phyloP scores from a whole-genome alignment of 2,797 vertebrate species.

The Poliocrania exsul region DNA sequence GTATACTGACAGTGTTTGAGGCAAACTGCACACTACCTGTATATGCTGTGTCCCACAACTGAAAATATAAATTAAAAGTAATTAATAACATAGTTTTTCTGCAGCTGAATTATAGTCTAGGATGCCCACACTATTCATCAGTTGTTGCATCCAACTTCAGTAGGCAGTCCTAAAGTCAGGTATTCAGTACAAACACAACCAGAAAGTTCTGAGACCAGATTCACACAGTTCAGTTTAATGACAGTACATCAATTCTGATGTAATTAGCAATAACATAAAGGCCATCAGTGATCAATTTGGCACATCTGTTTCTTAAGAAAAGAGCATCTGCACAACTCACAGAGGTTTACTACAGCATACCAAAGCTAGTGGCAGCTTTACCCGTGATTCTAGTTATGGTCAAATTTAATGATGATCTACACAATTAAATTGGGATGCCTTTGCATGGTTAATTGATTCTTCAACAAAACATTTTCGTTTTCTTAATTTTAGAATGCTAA shows the following conservation, averaged over 20 bases:
- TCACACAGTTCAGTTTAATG: background rate
- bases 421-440: background rate
- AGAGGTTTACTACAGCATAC: background rate
- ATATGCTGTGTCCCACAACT: background rate
- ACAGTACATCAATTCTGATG: background rate
- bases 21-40: background rate
- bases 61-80: background rate
- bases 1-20: background rate
- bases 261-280: background rate
- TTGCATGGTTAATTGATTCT: background rate
- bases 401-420: background rate
- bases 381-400: background rate
- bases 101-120: background rate
- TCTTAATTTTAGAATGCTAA: background rate
- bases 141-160: background rate
- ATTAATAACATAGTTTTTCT: background rate
- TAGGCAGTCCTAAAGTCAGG: background rate
- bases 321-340: background rate
- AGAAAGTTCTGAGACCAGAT: background rate
- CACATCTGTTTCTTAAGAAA: background rate
- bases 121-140: background rate
- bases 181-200: background rate
- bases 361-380: background rate
- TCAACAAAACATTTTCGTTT: background rate
- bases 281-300: background rate